A percentile compares a stretch with the other conserved stretches of the same genome.
phyloP scores from a whole-genome alignment of 1,140 invertebrate species.

The Drosophila rhopaloa region DNA sequence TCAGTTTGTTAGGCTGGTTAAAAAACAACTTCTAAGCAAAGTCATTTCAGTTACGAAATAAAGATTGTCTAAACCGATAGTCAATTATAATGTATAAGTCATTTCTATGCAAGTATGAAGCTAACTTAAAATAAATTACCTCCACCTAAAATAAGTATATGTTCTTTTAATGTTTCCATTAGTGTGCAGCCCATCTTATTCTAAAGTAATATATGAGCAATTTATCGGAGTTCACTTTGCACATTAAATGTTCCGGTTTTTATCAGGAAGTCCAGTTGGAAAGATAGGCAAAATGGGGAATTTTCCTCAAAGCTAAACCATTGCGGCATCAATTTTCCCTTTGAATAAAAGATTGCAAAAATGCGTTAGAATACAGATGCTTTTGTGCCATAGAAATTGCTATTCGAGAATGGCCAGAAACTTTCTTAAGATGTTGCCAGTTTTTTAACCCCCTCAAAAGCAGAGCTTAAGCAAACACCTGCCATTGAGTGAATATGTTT shows the following conservation, averaged over 20 bases:
- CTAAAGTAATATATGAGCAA: not conserved
- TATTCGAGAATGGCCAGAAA: constrained; percentile 33
- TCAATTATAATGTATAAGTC: too few relatives aligned
- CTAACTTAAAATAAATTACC: too few relatives aligned
- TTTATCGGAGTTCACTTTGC: not conserved
- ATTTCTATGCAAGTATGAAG: too few relatives aligned
- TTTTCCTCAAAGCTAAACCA: not conserved
- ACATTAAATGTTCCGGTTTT: not conserved
- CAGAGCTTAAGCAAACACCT: constrained; percentile 50
- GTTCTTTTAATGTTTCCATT: too few relatives aligned
- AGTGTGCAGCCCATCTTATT: too few relatives aligned
- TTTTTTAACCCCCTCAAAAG: constrained; percentile 38
- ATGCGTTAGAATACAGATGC: constrained; percentile 4
- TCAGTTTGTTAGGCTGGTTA: not conserved
- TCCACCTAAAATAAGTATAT: too few relatives aligned
- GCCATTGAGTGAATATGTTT: constrained; percentile 39
- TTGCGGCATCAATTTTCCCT: constrained; percentile 59
- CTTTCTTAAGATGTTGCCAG: constrained; percentile 42
- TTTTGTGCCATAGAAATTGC: constrained; percentile 33
- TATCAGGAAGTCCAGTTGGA: constrained; percentile 7
- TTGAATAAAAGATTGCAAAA: constrained; percentile 50
- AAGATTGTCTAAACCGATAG: too few relatives aligned
- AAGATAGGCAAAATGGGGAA: not conserved
- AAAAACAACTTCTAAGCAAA: not conserved
- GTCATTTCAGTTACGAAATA: not conserved